phyloP scores from a whole-genome alignment of 2,113 vertebrate species.

The Mobula birostris region DNA sequence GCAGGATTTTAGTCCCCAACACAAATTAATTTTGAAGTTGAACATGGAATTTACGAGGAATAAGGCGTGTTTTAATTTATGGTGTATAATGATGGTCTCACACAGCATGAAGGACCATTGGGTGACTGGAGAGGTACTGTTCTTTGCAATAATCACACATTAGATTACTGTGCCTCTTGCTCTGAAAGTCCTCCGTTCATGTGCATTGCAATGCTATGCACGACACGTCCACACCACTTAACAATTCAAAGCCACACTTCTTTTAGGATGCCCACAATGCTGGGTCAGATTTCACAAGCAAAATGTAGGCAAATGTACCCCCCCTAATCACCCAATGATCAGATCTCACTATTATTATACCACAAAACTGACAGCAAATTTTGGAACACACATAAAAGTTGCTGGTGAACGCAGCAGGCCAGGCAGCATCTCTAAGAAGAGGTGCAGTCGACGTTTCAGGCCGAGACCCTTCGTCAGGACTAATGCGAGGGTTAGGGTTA shows the following conservation, averaged over 20 bases:
- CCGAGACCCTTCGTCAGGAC: no score
- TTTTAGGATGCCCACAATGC: background rate
- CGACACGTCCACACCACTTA: background rate
- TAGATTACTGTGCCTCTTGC: background rate
- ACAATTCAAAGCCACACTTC: background rate
- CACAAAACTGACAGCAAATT: no score
- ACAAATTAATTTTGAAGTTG: background rate
- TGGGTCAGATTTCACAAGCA: no score
- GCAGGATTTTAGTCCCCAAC: background rate
- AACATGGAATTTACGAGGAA: background rate
- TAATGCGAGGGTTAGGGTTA: no score
- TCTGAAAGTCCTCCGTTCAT: background rate
- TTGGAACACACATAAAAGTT: no score
- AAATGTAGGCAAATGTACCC: no score
- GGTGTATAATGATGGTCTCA: background rate
- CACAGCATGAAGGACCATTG: background rate
- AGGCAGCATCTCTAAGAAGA: no score
- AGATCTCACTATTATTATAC: no score
- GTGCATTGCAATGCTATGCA: background rate
- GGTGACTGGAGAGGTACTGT: background rate
- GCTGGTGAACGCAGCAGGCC: no score
- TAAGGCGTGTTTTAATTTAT: background rate
- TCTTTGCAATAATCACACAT: background rate
- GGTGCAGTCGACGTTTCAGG: no score
- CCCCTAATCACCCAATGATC: no score